Base-by-base conservation (phyloP, 2,888 invertebrate genomes). In the Parnassius smintheus region DNA sequence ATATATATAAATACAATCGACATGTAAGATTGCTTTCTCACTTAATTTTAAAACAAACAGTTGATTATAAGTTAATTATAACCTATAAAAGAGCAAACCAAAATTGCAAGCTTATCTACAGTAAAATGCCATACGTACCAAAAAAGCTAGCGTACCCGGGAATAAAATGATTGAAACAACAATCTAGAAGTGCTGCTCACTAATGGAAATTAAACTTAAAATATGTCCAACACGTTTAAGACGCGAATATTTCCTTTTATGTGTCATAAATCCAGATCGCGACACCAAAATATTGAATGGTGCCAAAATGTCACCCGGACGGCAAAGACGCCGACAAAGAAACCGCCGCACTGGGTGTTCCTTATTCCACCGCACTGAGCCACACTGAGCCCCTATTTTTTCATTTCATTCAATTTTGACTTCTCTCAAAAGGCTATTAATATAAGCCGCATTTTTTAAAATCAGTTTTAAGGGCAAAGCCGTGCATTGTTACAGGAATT, bases 361-460 rank as follows among this genome's bases (percentile, higher is more conserved):
- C 81, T 84, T 84, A 82, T 81, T 78, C 83, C 77, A 75, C 82
- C 82, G 84, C 81, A 77, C 81, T 18, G 63, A 59, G 51, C 63
- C 63, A 57, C 56, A 49, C 60, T 82, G 88, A 88, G 86, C 88
- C 91, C 83, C 82, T 71, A 88, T 89, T 91, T 91, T 91, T 91
- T 91, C 87, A 82, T 86, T 85, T 89, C 90, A 88, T 91, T 91
- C 91, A 91, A 91, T 91, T 91, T 90, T 90, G 91, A 91, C 91
- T 91, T 89, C 89, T 91, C 86, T 89, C 90, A 89, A 91, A 89
- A 88, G 86, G 89, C 87, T 90, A 91, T 91, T 91, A 91, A 91
- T 91, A 88, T 87, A 88, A 90, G 90, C 86, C 86, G 83, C 85
- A 88, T 91, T 91, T 90, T 90, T 89, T 83, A 80, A 88, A 85